Conservation (phyloP, 1,140 invertebrate species). For the Lethocerus indicus region DNA sequence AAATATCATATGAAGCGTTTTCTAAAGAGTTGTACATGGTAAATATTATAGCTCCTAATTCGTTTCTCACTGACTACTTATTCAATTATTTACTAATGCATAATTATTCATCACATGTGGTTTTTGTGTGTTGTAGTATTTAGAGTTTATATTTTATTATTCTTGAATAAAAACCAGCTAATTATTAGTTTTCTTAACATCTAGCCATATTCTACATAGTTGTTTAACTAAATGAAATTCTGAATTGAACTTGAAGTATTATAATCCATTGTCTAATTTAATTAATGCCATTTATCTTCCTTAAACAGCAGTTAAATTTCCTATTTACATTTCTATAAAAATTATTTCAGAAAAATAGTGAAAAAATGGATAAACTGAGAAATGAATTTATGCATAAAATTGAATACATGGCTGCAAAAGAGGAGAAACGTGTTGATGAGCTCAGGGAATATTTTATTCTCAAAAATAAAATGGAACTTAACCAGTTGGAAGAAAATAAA, state of each 20-base stretch:
- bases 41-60: conserved; percentile 6
- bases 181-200: too few species aligned
- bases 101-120: not conserved
- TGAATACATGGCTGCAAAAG: conserved; percentile 61
- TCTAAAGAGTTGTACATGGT: conserved; percentile 44
- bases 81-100: not conserved
- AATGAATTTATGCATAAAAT: conserved; percentile 54
- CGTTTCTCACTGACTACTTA: not conserved
- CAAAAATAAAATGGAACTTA: conserved; percentile 57
- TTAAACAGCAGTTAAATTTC: not conserved
- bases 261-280: not conserved
- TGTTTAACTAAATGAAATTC: not conserved
- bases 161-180: too few species aligned
- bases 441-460: conserved; percentile 56
- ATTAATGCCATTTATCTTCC: not conserved
- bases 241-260: not conserved
- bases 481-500: conserved; percentile 78
- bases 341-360: conserved; percentile 28
- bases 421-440: conserved; percentile 56
- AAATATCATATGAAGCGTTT: conserved; percentile 44
- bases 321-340: not conserved
- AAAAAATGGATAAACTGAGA: conserved; percentile 46
- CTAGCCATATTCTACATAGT: too few species aligned
- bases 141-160: too few species aligned
- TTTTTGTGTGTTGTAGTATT: too few species aligned